Conservation (phyloP, 2,888 invertebrate species). For the Drosophila pseudotakahashii region DNA sequence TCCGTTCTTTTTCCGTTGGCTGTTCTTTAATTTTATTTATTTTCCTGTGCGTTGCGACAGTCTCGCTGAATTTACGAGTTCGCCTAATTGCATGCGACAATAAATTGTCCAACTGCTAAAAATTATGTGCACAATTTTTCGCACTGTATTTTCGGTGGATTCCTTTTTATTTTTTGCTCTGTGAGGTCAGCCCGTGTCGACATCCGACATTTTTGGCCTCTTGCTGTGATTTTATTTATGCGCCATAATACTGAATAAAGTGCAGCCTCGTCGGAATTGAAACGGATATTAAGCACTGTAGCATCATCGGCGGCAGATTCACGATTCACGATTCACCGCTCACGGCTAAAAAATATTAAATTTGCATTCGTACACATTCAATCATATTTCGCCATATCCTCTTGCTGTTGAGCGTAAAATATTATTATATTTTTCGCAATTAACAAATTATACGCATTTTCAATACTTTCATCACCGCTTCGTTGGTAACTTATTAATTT, state of each 20-base stretch:
- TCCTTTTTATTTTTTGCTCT: neutral
- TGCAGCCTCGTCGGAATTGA: constrained; percentile 58
- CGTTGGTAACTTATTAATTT: constrained; percentile 30
- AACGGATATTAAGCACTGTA: constrained; percentile 66
- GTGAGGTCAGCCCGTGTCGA: constrained; percentile 16
- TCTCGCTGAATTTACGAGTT: constrained; percentile 66
- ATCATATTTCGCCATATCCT: constrained; percentile 38
- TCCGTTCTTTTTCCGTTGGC: constrained; percentile 43
- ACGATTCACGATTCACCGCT: neutral
- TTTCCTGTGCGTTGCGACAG: constrained; percentile 47
- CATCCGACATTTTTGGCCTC: constrained; percentile 49
- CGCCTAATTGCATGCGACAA: constrained; percentile 73
- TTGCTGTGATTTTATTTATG: constrained; percentile 66
- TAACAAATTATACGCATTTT: constrained; percentile 32
- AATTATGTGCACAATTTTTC: constrained; percentile 70
- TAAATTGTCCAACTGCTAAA: constrained; percentile 70
- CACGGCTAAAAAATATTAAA: constrained; percentile 39
- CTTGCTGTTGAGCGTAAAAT: no score
- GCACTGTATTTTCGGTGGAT: constrained; percentile 36
- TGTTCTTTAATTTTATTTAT: constrained; percentile 71
- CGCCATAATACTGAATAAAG: constrained; percentile 55
- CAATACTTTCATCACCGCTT: neutral
- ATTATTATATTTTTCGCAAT: constrained; percentile 39
- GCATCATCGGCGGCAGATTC: neutral
- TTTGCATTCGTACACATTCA: constrained; percentile 33